Percentiles rank a stretch among this genome's conserved stretches.
These are phyloP conservation scores for Aplysina aerophoba DNA, from an alignment of 37 sponge, comb jelly and placozoan genomes.

Conservation along the genomic window DNA sequence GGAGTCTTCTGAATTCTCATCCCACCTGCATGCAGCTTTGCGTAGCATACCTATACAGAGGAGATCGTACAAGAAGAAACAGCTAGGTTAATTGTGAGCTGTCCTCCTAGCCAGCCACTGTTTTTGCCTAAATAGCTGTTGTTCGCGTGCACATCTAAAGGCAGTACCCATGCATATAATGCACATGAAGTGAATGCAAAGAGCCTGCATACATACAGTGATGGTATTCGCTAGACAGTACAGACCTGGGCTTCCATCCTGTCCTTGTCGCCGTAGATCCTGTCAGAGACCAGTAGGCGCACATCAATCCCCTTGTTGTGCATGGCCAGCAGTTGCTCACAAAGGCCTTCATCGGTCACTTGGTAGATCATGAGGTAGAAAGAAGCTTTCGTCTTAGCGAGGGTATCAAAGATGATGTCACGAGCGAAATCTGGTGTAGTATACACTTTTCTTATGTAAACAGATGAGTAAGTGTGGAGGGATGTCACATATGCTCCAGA, in stretches of 20 bases:
- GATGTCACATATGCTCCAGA: slow-evolving; percentile 68
- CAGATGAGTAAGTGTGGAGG: slow-evolving; percentile 31
- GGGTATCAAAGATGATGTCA: slow-evolving; percentile 31
- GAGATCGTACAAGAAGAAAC: too few species aligned
- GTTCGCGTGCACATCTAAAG: not conserved
- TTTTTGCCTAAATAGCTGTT: too few species aligned
- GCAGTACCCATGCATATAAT: not conserved
- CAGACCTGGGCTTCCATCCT: slow-evolving; percentile 58
- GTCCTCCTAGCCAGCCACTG: too few species aligned
- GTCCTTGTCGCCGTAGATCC: slow-evolving; percentile 66
- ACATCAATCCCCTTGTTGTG: slow-evolving; percentile 70
- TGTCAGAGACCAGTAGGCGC: slow-evolving; percentile 59
- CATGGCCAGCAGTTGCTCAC: slow-evolving; percentile 49
- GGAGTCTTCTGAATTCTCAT: slow-evolving; percentile 61
- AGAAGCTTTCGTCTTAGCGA: slow-evolving; percentile 31
- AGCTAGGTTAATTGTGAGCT: too few species aligned
- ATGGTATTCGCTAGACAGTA: too few species aligned
- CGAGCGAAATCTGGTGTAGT: slow-evolving; percentile 76
- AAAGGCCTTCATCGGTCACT: slow-evolving; percentile 62
- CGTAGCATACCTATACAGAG: slow-evolving; percentile 70
- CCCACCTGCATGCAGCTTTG: slow-evolving; percentile 63
- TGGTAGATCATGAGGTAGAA: slow-evolving; percentile 60
- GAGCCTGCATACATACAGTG: not conserved
- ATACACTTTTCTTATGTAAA: slow-evolving; percentile 54
- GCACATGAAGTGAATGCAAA: not conserved